These are phyloP conservation scores for Pseudorhombus dupliciocellatus DNA, from an alignment of 2,113 vertebrate genomes.

Conservation along the genomic window DNA sequence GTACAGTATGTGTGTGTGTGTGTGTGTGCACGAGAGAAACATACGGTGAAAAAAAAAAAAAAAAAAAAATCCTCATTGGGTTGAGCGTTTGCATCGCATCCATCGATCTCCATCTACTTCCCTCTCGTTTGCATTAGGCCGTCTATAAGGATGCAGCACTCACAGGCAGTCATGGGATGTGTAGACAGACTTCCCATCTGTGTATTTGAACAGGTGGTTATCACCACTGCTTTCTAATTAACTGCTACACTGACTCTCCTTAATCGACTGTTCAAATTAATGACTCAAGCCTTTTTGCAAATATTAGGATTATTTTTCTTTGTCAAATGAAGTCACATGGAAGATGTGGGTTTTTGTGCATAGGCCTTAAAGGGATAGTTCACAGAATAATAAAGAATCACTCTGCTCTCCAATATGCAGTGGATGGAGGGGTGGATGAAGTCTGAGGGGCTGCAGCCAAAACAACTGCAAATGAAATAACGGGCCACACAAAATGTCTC, in stretches of 20 bases:
- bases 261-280: constrained; percentile 60
- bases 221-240: constrained; percentile 70
- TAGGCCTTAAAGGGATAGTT: neutral
- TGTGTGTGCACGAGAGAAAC: neutral
- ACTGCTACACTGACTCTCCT: constrained; percentile 65
- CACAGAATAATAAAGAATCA: too few relatives aligned
- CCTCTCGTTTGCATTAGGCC: constrained; percentile 35
- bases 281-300: constrained; percentile 60
- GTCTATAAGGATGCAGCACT: constrained; percentile 29
- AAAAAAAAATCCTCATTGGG: neutral
- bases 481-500: too few relatives aligned
- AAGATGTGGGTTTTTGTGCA: constrained; percentile 11
- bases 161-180: constrained; percentile 23
- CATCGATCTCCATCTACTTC: constrained; percentile 51
- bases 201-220: constrained; percentile 70
- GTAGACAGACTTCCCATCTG: constrained; percentile 53
- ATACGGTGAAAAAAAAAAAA: neutral
- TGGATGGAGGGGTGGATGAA: too few relatives aligned
- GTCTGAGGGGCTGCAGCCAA: too few relatives aligned
- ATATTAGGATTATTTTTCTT: constrained; percentile 60
- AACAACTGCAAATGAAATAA: too few relatives aligned
- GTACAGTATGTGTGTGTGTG: neutral
- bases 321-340: constrained; percentile 11
- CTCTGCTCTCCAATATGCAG: too few relatives aligned
- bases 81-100: constrained; percentile 1